Evolutionary conservation across 2,888 invertebrate genomes (phyloP).

Genomic region (Leptothorax acervorum): DNA sequence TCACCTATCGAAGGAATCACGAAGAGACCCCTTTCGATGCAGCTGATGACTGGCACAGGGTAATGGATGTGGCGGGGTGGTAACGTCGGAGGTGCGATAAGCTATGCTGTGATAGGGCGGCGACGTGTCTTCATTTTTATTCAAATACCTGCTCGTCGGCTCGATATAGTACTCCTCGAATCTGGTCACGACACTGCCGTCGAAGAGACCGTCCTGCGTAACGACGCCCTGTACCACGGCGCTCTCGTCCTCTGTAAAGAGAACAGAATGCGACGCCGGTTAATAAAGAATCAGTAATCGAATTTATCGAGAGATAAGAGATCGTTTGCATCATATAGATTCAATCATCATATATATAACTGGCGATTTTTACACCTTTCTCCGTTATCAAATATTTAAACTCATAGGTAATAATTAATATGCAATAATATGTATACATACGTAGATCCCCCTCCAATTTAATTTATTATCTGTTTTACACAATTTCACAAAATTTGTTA

Average conservation of each 20-base stretch:
- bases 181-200: slow-evolving; percentile 93
- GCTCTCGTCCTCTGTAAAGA: slow-evolving; percentile 91
- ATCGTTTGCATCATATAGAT: background rate
- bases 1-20: slow-evolving; percentile 75
- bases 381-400: background rate
- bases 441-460: background rate
- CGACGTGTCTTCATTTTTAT: slow-evolving; percentile 86
- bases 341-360: background rate
- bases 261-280: background rate
- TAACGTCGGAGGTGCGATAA: slow-evolving; percentile 93
- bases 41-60: slow-evolving; percentile 89
- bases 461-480: background rate
- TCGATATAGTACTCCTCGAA: slow-evolving; percentile 95
- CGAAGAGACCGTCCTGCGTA: slow-evolving; percentile 95
- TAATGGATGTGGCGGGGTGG: slow-evolving; percentile 79
- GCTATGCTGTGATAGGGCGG: slow-evolving; percentile 92
- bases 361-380: background rate
- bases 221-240: slow-evolving; percentile 94
- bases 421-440: background rate
- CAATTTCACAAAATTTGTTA: background rate
- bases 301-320: background rate
- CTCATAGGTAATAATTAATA: background rate
- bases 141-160: slow-evolving; percentile 90
- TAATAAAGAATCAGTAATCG: slow-evolving; percentile 20
- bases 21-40: slow-evolving; percentile 81